Conservation (phyloP, 1,140 invertebrate species). For the Heliconius hewitsoni region DNA sequence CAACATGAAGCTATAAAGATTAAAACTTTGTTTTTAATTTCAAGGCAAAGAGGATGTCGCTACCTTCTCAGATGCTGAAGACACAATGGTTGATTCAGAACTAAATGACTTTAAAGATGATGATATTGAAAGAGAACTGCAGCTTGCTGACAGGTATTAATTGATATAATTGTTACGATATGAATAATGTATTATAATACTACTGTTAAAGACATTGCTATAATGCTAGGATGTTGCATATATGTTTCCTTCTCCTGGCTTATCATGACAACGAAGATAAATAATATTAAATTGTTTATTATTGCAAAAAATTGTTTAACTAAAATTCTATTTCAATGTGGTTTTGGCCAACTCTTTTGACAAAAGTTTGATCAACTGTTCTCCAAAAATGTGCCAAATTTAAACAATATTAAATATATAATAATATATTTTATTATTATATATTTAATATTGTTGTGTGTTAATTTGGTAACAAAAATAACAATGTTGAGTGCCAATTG, state of each 20-base stretch:
- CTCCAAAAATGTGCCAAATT: neutral
- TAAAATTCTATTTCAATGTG: too few relatives aligned
- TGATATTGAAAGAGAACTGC: constrained; percentile 85
- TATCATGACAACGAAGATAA: too few relatives aligned
- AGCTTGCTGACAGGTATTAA: constrained; percentile 83
- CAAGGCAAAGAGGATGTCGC: constrained; percentile 84
- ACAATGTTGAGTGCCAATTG: too few relatives aligned
- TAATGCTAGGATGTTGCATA: too few relatives aligned
- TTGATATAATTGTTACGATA: neutral
- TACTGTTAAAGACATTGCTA: too few relatives aligned
- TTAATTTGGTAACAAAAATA: too few relatives aligned
- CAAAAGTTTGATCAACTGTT: neutral
- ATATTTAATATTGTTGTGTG: too few relatives aligned
- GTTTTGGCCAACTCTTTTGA: neutral
- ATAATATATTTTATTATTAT: neutral
- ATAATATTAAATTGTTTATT: too few relatives aligned
- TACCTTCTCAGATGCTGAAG: constrained; percentile 96
- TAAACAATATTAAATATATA: neutral
- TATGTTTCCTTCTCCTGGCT: too few relatives aligned
- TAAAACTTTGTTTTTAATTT: constrained; percentile 32
- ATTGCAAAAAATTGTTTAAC: too few relatives aligned
- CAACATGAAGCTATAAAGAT: neutral
- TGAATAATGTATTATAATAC: too few relatives aligned
- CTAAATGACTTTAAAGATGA: constrained; percentile 90
- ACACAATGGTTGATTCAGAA: constrained; percentile 92